Conservation (phyloP, 2,113 vertebrate species). For the Beaufortia kweichowensis region DNA sequence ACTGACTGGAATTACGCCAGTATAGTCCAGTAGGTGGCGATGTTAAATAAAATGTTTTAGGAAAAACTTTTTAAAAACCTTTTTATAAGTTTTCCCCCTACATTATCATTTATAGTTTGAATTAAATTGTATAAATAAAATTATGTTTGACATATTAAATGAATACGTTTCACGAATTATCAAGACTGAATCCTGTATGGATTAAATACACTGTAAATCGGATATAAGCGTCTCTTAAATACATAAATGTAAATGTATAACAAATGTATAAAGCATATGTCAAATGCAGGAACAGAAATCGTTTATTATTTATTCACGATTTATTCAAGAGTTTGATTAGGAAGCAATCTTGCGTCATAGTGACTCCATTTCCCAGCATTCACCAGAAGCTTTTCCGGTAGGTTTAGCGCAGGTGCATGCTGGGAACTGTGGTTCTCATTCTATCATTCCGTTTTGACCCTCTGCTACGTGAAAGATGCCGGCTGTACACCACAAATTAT, state of each 20-base stretch:
- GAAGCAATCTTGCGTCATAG: too few relatives aligned
- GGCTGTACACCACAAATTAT: slow-evolving; percentile 86
- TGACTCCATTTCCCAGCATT: slow-evolving; percentile 18
- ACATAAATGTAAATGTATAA: too few relatives aligned
- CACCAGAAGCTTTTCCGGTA: background rate
- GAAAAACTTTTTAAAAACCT: background rate
- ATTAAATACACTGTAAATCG: too few relatives aligned
- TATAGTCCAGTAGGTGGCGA: slow-evolving; percentile 14
- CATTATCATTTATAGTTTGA: background rate
- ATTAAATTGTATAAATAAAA: too few relatives aligned
- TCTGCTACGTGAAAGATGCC: slow-evolving; percentile 82
- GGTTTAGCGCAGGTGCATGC: slow-evolving; percentile 36
- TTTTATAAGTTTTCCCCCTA: background rate
- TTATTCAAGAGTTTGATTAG: too few relatives aligned
- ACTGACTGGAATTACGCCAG: background rate
- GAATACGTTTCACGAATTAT: too few relatives aligned
- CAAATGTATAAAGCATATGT: too few relatives aligned
- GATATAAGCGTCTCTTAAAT: too few relatives aligned
- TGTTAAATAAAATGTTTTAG: background rate
- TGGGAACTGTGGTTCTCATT: slow-evolving; percentile 71
- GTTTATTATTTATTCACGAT: too few relatives aligned
- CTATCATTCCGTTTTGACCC: slow-evolving; percentile 62
- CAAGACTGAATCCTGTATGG: too few relatives aligned
- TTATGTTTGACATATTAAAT: too few relatives aligned
- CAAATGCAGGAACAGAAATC: too few relatives aligned